phyloP scores from a whole-genome alignment of 1,140 invertebrate genomes.

The Drosophila ironensis region DNA sequence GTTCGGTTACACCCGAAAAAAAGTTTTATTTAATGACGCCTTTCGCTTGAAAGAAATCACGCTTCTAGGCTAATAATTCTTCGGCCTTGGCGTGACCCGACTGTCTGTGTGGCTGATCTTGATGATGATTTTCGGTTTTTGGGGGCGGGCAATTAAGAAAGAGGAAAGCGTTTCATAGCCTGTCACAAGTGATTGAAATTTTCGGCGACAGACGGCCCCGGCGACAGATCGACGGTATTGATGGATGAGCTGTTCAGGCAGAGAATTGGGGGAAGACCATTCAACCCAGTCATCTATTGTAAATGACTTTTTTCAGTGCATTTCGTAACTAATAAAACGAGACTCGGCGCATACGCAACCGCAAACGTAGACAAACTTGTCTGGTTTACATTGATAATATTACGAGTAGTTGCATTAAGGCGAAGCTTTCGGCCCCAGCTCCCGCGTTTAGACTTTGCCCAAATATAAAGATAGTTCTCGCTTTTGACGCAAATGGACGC shows the following conservation, averaged over 20 bases:
- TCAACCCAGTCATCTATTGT: background rate
- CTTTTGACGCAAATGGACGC: slow-evolving; percentile 33
- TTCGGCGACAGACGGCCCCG: background rate
- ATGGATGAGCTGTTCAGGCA: background rate
- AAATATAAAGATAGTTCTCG: slow-evolving; percentile 60
- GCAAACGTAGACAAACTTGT: slow-evolving; percentile 26
- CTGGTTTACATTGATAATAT: slow-evolving; percentile 69
- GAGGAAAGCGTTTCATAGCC: slow-evolving; percentile 29
- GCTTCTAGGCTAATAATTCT: slow-evolving; percentile 53
- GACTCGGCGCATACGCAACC: slow-evolving; percentile 46
- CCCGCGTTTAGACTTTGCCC: slow-evolving; percentile 47
- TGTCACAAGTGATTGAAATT: slow-evolving; percentile 30
- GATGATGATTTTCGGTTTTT: slow-evolving; percentile 14
- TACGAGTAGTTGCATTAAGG: slow-evolving; percentile 24
- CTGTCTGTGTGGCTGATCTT: slow-evolving; percentile 42
- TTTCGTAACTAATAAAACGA: slow-evolving; percentile 28
- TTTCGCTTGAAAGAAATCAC: slow-evolving; percentile 39
- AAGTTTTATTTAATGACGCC: slow-evolving; percentile 16
- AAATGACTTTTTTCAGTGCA: slow-evolving; percentile 35
- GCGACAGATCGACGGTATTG: background rate
- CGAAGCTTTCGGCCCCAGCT: slow-evolving; percentile 16
- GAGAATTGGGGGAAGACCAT: background rate
- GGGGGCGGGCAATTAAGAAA: slow-evolving; percentile 40
- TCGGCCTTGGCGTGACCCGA: slow-evolving; percentile 65
- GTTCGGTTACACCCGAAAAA: slow-evolving; percentile 54